Evolutionary conservation across 2,113 vertebrate species (phyloP).

Genomic region (Erinaceus europaeus): DNA sequence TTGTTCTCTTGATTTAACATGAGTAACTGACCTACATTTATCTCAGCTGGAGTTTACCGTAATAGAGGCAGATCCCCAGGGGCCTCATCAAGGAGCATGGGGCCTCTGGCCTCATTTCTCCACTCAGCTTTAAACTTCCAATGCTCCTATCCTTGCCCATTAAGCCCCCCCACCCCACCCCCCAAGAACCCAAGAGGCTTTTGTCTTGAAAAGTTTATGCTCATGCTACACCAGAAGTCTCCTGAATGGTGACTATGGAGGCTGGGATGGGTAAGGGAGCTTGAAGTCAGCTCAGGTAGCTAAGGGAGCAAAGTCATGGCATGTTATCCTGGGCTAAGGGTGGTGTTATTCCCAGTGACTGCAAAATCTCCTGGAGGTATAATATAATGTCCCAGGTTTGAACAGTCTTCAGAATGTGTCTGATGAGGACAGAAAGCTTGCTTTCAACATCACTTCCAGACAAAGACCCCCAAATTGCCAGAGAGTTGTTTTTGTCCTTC

Average conservation of each 20-base stretch:
- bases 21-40: background rate
- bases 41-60: slow-evolving; percentile 25
- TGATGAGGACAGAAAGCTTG: slow-evolving; percentile 66
- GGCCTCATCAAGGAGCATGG: background rate
- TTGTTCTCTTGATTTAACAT: slow-evolving; percentile 47
- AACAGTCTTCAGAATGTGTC: slow-evolving; percentile 65
- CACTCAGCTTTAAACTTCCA: background rate
- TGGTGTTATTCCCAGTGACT: slow-evolving; percentile 62
- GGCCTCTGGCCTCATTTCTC: background rate
- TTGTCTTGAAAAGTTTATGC: background rate
- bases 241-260: background rate
- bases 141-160: background rate
- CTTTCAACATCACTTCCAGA: slow-evolving; percentile 65
- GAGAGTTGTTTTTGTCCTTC: slow-evolving; percentile 33
- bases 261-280: background rate
- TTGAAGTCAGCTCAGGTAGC: background rate
- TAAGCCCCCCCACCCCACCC: background rate
- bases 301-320: background rate
- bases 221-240: background rate
- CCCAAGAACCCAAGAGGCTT: background rate
- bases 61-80: background rate
- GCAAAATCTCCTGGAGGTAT: slow-evolving; percentile 53
- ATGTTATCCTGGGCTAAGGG: slow-evolving; percentile 3
- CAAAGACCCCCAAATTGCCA: slow-evolving; percentile 71
- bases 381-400: slow-evolving; percentile 44